Evolutionary conservation across 2,888 invertebrate genomes (phyloP).

Genomic region (Drepana falcataria): DNA sequence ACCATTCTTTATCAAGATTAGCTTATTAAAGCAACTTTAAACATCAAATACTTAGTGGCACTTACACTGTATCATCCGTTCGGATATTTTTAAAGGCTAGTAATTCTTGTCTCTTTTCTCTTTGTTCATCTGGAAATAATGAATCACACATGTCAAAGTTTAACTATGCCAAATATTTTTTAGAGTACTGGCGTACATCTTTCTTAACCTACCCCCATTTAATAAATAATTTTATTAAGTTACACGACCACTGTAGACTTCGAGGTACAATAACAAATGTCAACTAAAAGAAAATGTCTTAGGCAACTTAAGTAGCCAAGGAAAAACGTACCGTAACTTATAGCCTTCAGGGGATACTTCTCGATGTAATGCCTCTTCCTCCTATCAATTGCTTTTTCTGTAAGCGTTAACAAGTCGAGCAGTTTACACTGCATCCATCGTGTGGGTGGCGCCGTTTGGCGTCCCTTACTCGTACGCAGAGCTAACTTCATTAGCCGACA

Average conservation of each 20-base stretch:
- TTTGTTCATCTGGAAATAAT: slow-evolving; percentile 11
- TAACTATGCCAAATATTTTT: no score
- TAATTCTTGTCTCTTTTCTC: slow-evolving; percentile 14
- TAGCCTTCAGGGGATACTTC: slow-evolving; percentile 33
- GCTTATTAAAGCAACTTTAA: not conserved
- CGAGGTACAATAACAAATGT: no score
- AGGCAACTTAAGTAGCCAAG: not conserved
- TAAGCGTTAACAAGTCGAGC: slow-evolving; percentile 54
- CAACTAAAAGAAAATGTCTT: no score
- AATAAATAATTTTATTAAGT: no score
- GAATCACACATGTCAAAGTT: no score
- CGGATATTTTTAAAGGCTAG: slow-evolving; percentile 22
- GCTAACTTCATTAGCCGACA: slow-evolving; percentile 62
- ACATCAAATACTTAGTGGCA: slow-evolving; percentile 1
- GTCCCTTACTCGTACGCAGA: slow-evolving; percentile 35
- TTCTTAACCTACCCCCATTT: no score
- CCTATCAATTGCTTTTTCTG: slow-evolving; percentile 58
- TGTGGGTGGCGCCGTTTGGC: slow-evolving; percentile 38
- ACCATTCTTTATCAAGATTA: not conserved
- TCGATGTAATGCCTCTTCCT: slow-evolving; percentile 42
- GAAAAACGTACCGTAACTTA: slow-evolving; percentile 37
- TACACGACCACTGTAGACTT: no score
- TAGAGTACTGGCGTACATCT: no score
- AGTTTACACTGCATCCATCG: slow-evolving; percentile 64
- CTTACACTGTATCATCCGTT: slow-evolving; percentile 36